A percentile compares a stretch with the other conserved stretches of the same genome.
Evolutionary conservation across 2,888 invertebrate species (phyloP).

Genomic region (Idaea aversata): DNA sequence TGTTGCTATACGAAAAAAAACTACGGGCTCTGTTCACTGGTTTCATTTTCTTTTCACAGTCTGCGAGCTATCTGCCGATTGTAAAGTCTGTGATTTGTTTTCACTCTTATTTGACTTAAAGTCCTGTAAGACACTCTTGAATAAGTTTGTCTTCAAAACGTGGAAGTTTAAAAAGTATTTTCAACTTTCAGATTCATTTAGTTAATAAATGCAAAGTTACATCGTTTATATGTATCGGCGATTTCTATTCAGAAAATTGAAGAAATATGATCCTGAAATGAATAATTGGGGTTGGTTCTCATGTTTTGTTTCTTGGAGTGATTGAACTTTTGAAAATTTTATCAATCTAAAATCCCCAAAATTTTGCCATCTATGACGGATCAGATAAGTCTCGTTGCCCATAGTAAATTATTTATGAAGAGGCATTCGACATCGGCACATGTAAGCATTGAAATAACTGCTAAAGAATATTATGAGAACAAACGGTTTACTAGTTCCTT

Average conservation of each 20-base stretch:
- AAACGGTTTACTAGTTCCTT: too few relatives aligned
- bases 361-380: not conserved
- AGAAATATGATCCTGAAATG: not conserved
- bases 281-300: not conserved
- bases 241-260: not conserved
- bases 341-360: not conserved
- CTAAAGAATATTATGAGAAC: too few relatives aligned
- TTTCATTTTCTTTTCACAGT: not conserved
- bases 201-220: constrained; percentile 4
- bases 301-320: not conserved
- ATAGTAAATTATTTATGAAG: too few relatives aligned
- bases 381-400: too few relatives aligned
- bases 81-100: not conserved
- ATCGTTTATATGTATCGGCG: not conserved
- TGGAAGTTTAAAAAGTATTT: constrained; percentile 20
- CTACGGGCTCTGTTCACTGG: not conserved
- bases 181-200: constrained; percentile 1
- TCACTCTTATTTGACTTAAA: not conserved
- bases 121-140: constrained; percentile 3
- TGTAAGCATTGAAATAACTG: too few relatives aligned
- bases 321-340: not conserved
- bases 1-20: too few relatives aligned
- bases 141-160: constrained; percentile 11
- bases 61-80: not conserved
- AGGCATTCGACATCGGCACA: too few relatives aligned